Evolutionary conservation across 2,797 vertebrate genomes (phyloP).

Genomic region (Sciaenops ocellatus): DNA sequence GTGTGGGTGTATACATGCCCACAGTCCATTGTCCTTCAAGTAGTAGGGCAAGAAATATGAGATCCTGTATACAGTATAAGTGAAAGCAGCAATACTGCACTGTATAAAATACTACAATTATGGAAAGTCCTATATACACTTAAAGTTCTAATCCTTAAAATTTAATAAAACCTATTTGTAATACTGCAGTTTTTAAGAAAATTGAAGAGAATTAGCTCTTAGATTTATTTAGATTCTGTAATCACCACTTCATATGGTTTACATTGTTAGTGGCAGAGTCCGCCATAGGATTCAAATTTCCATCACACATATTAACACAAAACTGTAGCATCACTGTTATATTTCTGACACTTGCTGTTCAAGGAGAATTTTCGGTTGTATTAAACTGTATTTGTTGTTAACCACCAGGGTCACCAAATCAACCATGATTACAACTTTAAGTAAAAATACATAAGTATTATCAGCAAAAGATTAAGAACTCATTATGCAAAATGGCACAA

Average conservation of each 20-base stretch:
- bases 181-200: too few relatives aligned
- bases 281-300: neutral
- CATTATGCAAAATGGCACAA: neutral
- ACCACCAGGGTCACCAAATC: neutral
- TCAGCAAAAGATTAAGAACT: neutral
- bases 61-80: neutral
- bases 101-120: neutral
- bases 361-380: neutral
- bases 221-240: neutral
- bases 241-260: neutral
- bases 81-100: neutral
- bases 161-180: too few relatives aligned
- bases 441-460: neutral
- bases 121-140: neutral
- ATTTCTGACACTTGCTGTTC: neutral
- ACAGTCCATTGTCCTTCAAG: neutral
- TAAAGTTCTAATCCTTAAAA: neutral
- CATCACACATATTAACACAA: neutral
- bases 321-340: neutral
- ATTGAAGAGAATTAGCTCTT: too few relatives aligned
- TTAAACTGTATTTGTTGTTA: conserved; percentile 9
- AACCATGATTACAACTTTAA: neutral
- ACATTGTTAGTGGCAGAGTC: neutral
- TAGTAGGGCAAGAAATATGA: neutral
- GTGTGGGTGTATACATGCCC: neutral